Base-by-base conservation (phyloP, 2,113 vertebrate species). In the Boulengeromyrus knoepffleri region DNA sequence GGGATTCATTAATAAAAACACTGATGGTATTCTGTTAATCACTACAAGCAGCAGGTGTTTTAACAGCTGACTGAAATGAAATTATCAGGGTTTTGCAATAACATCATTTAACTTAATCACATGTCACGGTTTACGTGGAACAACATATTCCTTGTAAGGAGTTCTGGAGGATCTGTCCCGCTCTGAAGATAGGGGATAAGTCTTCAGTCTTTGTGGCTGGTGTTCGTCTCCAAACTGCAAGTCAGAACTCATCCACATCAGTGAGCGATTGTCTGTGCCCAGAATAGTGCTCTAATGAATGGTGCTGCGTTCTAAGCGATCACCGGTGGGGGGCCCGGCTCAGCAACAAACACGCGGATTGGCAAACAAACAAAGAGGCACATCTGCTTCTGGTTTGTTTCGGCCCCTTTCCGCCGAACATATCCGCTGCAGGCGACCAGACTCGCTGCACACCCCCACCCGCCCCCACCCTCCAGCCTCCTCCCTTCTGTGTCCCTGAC, bases 361-460 rank as follows among this genome's bases (percentile, higher is more conserved):
- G 53, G 88, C 87, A 92, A 92, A 92, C 92, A 93, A 90, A 93
- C 90, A 92, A 50, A 86, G 77, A 90, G 45, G 91, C 91, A 91
- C 90, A 91, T 91, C 91, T 87, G 77, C 50, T 85, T 93, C 92
- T n/a, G 91, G 89, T 93, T 90, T 88, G 88, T 87, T 70, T 89
- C 56, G 74, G 86, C 49, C 42, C 31, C 36, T 70, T 90, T 46
- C 21, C 8, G 91, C 91, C 66, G 84, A 90, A 90, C 24, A 17
- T 88, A 89, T 91, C 92, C n/a, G 87, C 86, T 90, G 85, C 88
- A 52, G 74, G 74, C 80, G 5, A 49, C 52, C 39, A 52, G 31
- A 46, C 52, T 77, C 3, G 53, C 17, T 58, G 36, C 42, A 19
- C 84, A n/a, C 56, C 17, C 74, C 17, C 39, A 0, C 9, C 27